Conservation (phyloP, 1,140 invertebrate genomes). For the Macrotrachela quadricornifera region DNA sequence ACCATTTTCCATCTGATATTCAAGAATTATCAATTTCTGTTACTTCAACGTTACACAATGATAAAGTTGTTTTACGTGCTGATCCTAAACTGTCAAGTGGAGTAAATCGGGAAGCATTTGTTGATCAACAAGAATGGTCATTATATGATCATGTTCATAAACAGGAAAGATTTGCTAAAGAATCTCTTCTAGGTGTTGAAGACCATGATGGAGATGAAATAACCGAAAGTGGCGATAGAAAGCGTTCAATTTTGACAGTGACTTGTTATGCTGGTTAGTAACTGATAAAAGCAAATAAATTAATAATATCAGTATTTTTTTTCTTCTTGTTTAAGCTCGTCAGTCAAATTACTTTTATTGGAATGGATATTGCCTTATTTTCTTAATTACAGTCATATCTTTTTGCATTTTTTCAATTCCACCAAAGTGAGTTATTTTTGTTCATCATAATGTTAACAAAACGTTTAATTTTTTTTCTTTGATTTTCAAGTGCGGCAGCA, state of each 20-base stretch:
- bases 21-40: no score
- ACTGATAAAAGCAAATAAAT: no score
- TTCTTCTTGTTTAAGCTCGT: background rate
- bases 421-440: no score
- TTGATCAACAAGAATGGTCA: slow-evolving; percentile 5
- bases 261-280: no score
- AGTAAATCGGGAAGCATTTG: background rate
- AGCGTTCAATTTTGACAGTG: no score
- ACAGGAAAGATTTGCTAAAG: background rate
- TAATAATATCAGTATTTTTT: no score
- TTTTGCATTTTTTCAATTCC: background rate
- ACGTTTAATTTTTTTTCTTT: background rate
- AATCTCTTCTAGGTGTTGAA: background rate
- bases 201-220: background rate
- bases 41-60: background rate
- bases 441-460: no score
- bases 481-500: no score
- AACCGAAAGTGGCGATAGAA: background rate
- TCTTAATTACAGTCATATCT: background rate
- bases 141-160: slow-evolving; percentile 1
- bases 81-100: no score
- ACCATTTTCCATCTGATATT: no score
- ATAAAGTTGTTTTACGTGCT: no score
- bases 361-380: slow-evolving; percentile 2
- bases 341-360: slow-evolving; percentile 4